Evolutionary conservation across 1,140 invertebrate species (phyloP), one percentile per base, ranked within the genome.

Genomic region (Hesperophylax magnus): DNA sequence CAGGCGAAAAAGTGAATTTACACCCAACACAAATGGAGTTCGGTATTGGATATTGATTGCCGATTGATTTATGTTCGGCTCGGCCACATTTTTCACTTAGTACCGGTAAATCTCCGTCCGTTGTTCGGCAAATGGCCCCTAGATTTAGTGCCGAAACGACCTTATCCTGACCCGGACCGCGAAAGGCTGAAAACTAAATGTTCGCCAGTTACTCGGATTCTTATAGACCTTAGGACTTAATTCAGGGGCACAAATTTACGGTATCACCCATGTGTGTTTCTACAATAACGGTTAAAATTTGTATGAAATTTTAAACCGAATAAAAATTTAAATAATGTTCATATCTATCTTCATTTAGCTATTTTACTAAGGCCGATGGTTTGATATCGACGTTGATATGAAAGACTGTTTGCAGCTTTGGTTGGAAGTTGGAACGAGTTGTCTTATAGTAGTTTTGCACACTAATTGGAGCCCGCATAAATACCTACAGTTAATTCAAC

Each of bases 21-120:
- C 47, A 72, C 69, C 53, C 53, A 72, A 72, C 69, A 54, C 47
- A 72, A 72, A 72, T 72, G 69, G 69, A 72, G 69, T 72, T 72
- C 69, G 69, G 69, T 72, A 72, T 72, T 72, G 69, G 69, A 72
- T 72, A 72, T 72, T 72, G 69, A 72, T 72, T 72, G 69, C 39
- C 69, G 17, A 72, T 72, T 72, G 69, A 72, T 72, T 72, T 72
- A 72, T n/a, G 69, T 53, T 72, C 69, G 18, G 20, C 47, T 11
- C 52, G 52, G 69, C 69, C 69, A 72, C 69, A 72, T 72, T 72
- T 72, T 72, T 72, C 69, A 72, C 69, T 72, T 72, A 72, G 69
- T 17, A 22, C 69, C 69, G 69, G 69, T 72, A 72, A 56, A 72
- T 72, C 69, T 27, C 69, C 67, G 31, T 47, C 69, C 69, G 69